Evolutionary conservation across 2,888 invertebrate species (phyloP), one percentile per base, ranked within the genome.

Genomic region (Synanthedon andrenaeformis): DNA sequence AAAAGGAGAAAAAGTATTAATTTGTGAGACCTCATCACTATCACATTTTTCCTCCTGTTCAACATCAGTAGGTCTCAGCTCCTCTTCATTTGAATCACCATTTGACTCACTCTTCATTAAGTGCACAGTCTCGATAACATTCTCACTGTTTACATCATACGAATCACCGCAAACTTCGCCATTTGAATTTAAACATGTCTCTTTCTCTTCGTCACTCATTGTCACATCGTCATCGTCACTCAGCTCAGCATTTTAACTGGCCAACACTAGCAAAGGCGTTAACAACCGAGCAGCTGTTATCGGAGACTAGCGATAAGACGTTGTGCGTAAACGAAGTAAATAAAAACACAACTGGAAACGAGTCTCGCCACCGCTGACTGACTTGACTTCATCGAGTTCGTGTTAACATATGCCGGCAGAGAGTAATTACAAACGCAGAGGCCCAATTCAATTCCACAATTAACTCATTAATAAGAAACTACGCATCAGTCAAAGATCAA

Each of bases 151-250:
- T 45, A 45, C 45, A 45, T 45, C n/a, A 1, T 6, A n/a, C 14
- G 45, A n/a, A 45, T 45, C 45, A 1, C 2, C 42, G 42, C 42
- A 42, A 42, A 42, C 42, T 23, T 55, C 61, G 8, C 52, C 63
- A 62, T 56, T 57, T n/a, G 57, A 58, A 42, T 57, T 57, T 42
- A 66, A 52, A 59, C 64, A 65, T 35, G 66, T 65, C 55, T 65
- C 59, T 49, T 67, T 69, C 69, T 76, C 73, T 42, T 78, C 79
- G 51, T 76, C 78, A 58, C 66, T 72, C 83, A 84, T 83, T 65
- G 59, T 69, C 52, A 52, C 19, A 23, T 23, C 19, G 19, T 23
- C 19, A 23, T 4, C 3, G 4, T 4, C 3, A 4, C 4, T 23
- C 19, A 23, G 19, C 45, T 17, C 10, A 56, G 57, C 62, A 58